These are phyloP conservation scores for Patella depressa DNA, from an alignment of 2,888 invertebrate species.

Conservation along the genomic window DNA sequence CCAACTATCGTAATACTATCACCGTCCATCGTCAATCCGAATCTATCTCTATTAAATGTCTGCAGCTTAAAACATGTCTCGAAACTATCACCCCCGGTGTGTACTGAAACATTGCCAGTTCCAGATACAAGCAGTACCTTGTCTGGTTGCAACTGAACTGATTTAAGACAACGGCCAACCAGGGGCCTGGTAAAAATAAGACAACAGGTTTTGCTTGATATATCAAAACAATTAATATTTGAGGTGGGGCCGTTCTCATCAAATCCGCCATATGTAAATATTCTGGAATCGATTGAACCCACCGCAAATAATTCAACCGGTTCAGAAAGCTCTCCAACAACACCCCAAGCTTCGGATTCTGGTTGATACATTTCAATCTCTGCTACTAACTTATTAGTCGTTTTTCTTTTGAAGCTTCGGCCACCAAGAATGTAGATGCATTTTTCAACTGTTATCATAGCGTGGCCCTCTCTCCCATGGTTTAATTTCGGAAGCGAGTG, in stretches of 20 bases:
- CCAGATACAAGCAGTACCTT: neutral
- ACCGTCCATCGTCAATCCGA: neutral
- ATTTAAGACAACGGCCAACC: neutral
- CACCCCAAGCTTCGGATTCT: conserved; percentile 14
- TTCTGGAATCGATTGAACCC: neutral
- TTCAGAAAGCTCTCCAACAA: conserved; percentile 18
- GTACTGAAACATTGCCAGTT: neutral
- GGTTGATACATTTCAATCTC: conserved; percentile 24
- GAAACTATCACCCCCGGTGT: neutral
- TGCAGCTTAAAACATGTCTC: neutral
- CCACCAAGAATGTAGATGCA: conserved; percentile 29
- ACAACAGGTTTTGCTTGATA: neutral
- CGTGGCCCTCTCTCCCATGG: conserved; percentile 22
- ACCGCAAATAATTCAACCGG: conserved; percentile 28
- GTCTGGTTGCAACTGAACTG: neutral
- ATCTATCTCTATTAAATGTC: neutral
- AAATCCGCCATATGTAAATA: neutral
- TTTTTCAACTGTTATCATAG: conserved; percentile 28
- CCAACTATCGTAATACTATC: neutral
- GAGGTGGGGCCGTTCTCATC: neutral
- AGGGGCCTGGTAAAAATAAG: neutral
- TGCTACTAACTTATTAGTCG: conserved; percentile 7
- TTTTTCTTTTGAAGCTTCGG: neutral
- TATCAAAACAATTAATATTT: neutral
- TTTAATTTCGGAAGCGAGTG: conserved; percentile 14